Percentiles rank a stretch among this genome's conserved stretches.
Conservation (phyloP, 2,797 vertebrate genomes). For the Alcedo atthis region DNA sequence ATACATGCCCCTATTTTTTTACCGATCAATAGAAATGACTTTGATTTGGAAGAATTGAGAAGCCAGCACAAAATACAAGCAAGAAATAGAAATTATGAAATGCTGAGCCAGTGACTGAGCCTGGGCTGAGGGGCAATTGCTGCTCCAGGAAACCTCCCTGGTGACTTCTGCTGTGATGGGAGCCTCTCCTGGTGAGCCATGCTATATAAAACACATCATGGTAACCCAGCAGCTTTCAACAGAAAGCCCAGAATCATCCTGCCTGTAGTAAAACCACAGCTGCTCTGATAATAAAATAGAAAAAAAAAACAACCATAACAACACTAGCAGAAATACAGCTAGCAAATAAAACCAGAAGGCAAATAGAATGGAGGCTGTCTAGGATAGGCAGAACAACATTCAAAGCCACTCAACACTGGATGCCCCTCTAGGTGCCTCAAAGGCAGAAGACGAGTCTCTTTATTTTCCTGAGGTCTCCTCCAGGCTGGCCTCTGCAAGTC, state of each 20-base stretch:
- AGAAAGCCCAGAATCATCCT: constrained; percentile 17
- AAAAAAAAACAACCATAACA: constrained; percentile 10
- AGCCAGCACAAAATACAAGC: constrained; percentile 15
- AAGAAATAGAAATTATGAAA: constrained; percentile 15
- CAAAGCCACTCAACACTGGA: not conserved
- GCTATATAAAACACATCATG: not conserved
- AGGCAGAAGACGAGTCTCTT: not conserved
- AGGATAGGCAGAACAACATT: accelerated
- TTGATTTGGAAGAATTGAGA: constrained; percentile 38
- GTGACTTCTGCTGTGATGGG: not conserved
- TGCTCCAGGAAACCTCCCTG: not conserved
- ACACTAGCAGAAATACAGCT: constrained; percentile 2
- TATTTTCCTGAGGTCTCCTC: not conserved
- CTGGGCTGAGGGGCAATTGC: not conserved
- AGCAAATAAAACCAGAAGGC: not conserved
- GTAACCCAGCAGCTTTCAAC: not conserved
- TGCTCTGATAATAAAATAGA: constrained; percentile 22
- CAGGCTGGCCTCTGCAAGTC: not conserved
- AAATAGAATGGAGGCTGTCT: not conserved
- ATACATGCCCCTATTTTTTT: not conserved
- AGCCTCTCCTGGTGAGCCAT: constrained; percentile 13
- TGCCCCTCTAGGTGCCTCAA: not conserved
- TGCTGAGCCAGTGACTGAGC: not conserved
- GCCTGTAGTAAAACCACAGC: not conserved
- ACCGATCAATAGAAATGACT: not conserved